Base-by-base conservation (phyloP, 2,888 invertebrate species). In the Alcis repandata region DNA sequence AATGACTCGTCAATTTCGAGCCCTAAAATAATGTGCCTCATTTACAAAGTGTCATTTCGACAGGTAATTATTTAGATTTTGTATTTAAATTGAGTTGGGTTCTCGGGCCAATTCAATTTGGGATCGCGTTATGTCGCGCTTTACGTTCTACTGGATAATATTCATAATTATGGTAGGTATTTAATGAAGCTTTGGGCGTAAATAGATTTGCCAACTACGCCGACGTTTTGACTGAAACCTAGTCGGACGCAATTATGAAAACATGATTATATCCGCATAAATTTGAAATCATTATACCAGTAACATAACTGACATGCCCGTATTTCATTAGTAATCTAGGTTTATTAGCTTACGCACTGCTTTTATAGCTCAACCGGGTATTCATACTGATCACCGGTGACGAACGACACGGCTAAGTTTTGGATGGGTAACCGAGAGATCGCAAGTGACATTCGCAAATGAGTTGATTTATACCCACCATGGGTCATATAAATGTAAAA, bases 41-140 rank as follows among this genome's bases (percentile, higher is more conserved):
- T 45, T 45, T 45, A 45, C 11, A 11, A 45, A 20, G 45, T 45
- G 19, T 45, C 45, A 11, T 45, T 45, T 45, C 13, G 20, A 45
- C 17, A 20, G 20, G 45, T 45, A 27, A 27, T 27, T 45, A 45
- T 45, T 45, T 45, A 45, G 45, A 45, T 45, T 45, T 45, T 45
- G 45, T 45, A 20, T 45, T 45, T 45, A 45, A 45, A 45, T 45
- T 45, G 45, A 45, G 13, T 45, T 3, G 19, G 45, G 45, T 20
- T 20, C 40, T 45, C 45, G 11, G 13, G 8, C 10, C 10, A 20
- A 45, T 45, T 45, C 19, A 43, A 43, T 43, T 19, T 19, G 10
- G 10, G 10, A 19, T 43, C 4, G 11, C 45, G 20, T 45, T 10
- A 11, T 20, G 10, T 45, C 1, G 20, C 20, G 27, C 11, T 19